Evolutionary conservation across 2,113 vertebrate species (phyloP).

Genomic region (Notothenia coriiceps): DNA sequence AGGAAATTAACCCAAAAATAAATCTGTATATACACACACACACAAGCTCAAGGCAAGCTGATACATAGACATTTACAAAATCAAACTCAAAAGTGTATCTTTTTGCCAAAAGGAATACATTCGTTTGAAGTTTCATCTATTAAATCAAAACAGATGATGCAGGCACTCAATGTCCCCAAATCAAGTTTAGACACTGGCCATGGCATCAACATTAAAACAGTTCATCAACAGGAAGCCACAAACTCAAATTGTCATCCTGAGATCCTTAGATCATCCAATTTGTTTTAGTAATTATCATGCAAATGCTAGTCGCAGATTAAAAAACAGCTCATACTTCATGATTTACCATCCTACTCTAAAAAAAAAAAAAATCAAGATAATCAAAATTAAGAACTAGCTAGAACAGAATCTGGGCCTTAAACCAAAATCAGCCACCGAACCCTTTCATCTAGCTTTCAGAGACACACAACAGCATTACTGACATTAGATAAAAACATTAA

Average conservation of each 20-base stretch:
- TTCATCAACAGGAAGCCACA: neutral
- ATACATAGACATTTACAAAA: constrained; percentile 48
- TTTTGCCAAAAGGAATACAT: constrained; percentile 17
- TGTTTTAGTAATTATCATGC: neutral
- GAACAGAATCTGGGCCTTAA: neutral
- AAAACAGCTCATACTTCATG: neutral
- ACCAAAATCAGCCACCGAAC: neutral
- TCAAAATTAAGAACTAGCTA: neutral
- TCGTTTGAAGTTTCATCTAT: constrained; percentile 21
- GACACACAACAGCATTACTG: neutral
- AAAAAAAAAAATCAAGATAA: neutral
- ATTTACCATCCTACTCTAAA: neutral
- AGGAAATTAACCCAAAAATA: neutral
- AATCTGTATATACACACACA: constrained; percentile 6
- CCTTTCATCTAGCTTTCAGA: neutral
- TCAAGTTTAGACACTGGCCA: neutral
- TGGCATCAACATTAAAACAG: neutral
- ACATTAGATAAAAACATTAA: neutral
- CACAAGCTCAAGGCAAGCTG: constrained; percentile 13
- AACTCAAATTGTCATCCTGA: neutral
- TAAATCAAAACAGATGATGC: constrained; percentile 1
- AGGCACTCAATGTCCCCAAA: neutral
- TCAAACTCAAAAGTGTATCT: constrained; percentile 31
- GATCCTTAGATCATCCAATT: neutral
- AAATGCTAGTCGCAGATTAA: neutral